Evolutionary conservation across 2,888 invertebrate genomes (phyloP).

Genomic region (Syrphus vitripennis): DNA sequence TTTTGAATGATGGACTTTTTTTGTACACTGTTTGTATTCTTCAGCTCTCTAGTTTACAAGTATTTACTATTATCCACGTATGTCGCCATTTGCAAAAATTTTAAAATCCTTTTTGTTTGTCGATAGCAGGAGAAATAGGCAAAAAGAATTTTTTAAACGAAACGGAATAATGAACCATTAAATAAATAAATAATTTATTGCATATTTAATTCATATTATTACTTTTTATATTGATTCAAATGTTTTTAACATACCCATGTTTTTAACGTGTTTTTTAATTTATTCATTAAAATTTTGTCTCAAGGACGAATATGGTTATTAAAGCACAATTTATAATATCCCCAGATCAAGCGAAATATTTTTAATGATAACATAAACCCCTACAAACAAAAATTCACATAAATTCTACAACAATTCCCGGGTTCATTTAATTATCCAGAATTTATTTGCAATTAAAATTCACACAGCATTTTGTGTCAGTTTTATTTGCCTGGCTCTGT

Average conservation of each 20-base stretch:
- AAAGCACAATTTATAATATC: neutral
- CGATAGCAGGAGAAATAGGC: too few relatives aligned
- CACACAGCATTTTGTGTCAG: conserved; percentile 35
- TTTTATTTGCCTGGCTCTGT: conserved; percentile 15
- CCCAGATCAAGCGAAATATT: neutral
- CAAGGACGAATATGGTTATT: neutral
- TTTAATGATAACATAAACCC: neutral
- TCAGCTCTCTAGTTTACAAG: too few relatives aligned
- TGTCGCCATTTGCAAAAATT: too few relatives aligned
- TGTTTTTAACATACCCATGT: neutral
- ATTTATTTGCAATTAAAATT: conserved; percentile 67
- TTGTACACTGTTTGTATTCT: too few relatives aligned
- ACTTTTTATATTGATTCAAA: too few relatives aligned
- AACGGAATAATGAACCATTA: too few relatives aligned
- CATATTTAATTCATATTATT: too few relatives aligned
- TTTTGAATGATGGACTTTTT: too few relatives aligned
- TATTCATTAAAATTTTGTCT: neutral
- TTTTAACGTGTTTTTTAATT: neutral
- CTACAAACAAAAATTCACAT: neutral
- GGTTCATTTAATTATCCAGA: conserved; percentile 58
- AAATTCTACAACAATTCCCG: conserved; percentile 22
- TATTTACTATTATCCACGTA: too few relatives aligned
- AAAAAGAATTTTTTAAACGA: too few relatives aligned
- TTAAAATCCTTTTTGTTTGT: too few relatives aligned
- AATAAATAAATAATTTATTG: too few relatives aligned